phyloP scores from a whole-genome alignment of 2,888 invertebrate genomes.

The Pheosia gnoma region DNA sequence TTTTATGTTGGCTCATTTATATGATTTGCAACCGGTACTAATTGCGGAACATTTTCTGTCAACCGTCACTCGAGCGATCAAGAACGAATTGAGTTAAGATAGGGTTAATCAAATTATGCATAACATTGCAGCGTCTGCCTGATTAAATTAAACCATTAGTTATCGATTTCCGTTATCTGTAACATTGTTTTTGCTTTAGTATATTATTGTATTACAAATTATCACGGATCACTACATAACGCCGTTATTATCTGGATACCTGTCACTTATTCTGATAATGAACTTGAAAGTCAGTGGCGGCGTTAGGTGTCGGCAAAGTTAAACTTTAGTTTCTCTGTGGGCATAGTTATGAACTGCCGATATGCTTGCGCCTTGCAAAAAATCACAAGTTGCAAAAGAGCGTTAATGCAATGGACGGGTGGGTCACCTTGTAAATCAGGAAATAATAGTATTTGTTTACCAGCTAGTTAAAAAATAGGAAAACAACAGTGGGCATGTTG shows the following conservation, averaged over 20 bases:
- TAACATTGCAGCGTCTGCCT: conserved; percentile 11
- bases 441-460: too few relatives aligned
- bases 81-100: conserved; percentile 30
- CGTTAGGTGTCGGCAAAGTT: too few relatives aligned
- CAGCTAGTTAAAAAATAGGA: too few relatives aligned
- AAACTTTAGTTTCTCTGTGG: too few relatives aligned
- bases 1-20: conserved; percentile 36
- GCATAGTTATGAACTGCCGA: too few relatives aligned
- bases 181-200: conserved; percentile 1
- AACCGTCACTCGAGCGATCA: conserved; percentile 23
- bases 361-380: too few relatives aligned
- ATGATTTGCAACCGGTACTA: conserved; percentile 48
- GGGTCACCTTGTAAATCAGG: too few relatives aligned
- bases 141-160: conserved; percentile 13
- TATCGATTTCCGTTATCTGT: conserved; percentile 8
- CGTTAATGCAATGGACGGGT: too few relatives aligned
- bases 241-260: conserved; percentile 33
- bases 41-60: conserved; percentile 38
- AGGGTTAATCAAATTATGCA: conserved; percentile 15
- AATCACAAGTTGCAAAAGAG: too few relatives aligned
- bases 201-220: conserved; percentile 2
- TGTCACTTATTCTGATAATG: conserved; percentile 41
- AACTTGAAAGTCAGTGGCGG: conserved; percentile 18
- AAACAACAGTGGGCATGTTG: too few relatives aligned
- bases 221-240: conserved; percentile 16